Base-by-base conservation (phyloP, 2,797 vertebrate species). In the Acestrorhynchus altus region DNA sequence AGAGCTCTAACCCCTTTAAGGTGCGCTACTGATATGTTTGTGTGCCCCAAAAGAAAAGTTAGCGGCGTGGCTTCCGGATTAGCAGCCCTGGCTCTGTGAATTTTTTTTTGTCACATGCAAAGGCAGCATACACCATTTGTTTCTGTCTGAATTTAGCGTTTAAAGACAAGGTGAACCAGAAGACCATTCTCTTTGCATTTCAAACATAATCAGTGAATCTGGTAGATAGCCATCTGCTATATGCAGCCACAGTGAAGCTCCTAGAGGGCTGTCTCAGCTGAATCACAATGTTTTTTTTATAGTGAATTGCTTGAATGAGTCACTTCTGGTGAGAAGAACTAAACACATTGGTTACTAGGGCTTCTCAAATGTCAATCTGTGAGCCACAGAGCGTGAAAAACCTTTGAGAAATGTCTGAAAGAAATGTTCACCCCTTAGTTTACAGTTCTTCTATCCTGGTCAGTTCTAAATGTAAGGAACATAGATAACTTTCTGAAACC, bases 261-360 rank as follows among this genome's bases (percentile, higher is more conserved):
- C 7, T 90, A 90, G 76, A 81, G 61, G 63, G 64, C 0, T 4
- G 4, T 81, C 65, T 18, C 3, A 54, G 61, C 64, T 73, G 76
- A 78, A 64, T 83, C 76, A 76, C 52, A 8, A 60, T 0, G 46
- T 51, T 79, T 42, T 15, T 44, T 74, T 59, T 15, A 70, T 35
- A 51, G 44, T 73, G 64, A 61, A 56, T 74, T 72, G 44, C 70
- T 80, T 51, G 42, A 42, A 71, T 81, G 78, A 81, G 63, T 83
- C 61, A 80, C 15, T 51, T 69, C 28, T 63, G n/a, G 56, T 24
- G 35, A 66, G 60, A 22, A 77, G 51, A 67, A 63, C 82, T 73
- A 79, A 79, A 79, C 79, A 80, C 8, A 51, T 39, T 46, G 76
- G 72, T 71, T 66, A 42, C 56, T 63, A 46, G 26, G 31, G 76